Evolutionary conservation across 1,140 invertebrate species (phyloP), one percentile per base, ranked within the genome.

Genomic region (Globodera ellingtonae): DNA sequence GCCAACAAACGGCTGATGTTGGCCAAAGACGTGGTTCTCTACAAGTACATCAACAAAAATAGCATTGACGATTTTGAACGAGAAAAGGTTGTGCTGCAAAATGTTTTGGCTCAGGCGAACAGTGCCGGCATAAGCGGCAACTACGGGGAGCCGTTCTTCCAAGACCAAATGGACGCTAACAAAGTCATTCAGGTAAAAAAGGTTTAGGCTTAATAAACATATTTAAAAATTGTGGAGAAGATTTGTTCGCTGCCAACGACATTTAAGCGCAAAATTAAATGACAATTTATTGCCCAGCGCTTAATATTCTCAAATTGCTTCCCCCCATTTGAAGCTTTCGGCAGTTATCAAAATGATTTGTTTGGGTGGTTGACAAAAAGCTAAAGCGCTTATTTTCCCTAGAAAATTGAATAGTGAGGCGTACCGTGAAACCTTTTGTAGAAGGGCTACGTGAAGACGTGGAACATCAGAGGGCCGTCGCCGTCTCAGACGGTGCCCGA

Each of bases 91-190:
- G 52, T 74, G 56, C n/a, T 74, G 50, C 18, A 56, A 3, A 56
- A n/a, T 52, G 18, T 74, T 44, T 62, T 7, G 6, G 18, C 10
- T 35, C 6, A 56, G 8, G 72, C 10, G 52, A n/a, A 74, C 6
- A 52, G 15, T n/a, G 52, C 65, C n/a, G 35, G 13, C 1, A 62
- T 74, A 46, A 8, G 7, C 13, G 4, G 9, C 3, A 46, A 74
- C 18, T 74, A 52, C 52, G 72, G 56, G 18, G 44, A 21, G n/a
- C 18, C 15, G 52, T 62, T 74, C 44, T 74, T 74, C 46, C 48
- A 74, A 56, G 72, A 74, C 50, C 72, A 74, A 74, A 56, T 74
- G 18, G 7, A 74, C 65, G 72, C 72, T 47, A 74, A 56, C 46
- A 74, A 74, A 56, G 3, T 62, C 15, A 48, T 74, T n/a, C 72